Base-by-base conservation (phyloP, 2,797 vertebrate genomes). In the Staurois parvus region DNA sequence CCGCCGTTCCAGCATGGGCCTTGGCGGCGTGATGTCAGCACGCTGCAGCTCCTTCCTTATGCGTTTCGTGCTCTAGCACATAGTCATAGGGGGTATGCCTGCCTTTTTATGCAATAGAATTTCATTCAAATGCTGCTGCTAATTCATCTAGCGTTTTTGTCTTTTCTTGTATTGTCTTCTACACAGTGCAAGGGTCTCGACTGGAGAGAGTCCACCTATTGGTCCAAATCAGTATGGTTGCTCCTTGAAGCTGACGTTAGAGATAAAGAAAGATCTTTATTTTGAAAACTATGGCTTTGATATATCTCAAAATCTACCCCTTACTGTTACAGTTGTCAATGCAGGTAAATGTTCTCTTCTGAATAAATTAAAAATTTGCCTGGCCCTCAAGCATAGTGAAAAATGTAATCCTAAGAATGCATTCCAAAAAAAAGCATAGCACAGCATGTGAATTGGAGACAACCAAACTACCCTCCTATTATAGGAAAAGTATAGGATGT, bases 201-300 rank as follows among this genome's bases (percentile, higher is more conserved):
- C 52, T 17, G 90, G 88, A 29, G 96, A 97, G 2, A 93, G 90
- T 19, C 85, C 90, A 19, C 81, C 91, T 0, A 92, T 92, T 72
- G 89, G 90, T 69, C 69, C 87, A 32, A 92, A 92, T 8, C 96
- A 95, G 89, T 91, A 91, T 29, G 91, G 92, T 83, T 95, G 92
- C 68, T 92, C 91, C 0, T 92, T 96, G 88, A 96, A 94, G 32
- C 93, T 97, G 73, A 96, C 92, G 0, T 78, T 99, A 64, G 96
- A 95, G 74, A 93, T 99, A 79, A 94, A 94, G 52, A 94, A 93
- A 85, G 97, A 99, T 85, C 86, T 90, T 0, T 84, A 93, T 11
- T 94, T 97, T 88, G 93, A 92, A 88, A 94, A 96, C 87, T 97
- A 97, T 0, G 97, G 98, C 86, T 97, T 99, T 89, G 95, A 94